Base-by-base conservation (phyloP, 1,140 invertebrate species). In the Papilio dardanus region DNA sequence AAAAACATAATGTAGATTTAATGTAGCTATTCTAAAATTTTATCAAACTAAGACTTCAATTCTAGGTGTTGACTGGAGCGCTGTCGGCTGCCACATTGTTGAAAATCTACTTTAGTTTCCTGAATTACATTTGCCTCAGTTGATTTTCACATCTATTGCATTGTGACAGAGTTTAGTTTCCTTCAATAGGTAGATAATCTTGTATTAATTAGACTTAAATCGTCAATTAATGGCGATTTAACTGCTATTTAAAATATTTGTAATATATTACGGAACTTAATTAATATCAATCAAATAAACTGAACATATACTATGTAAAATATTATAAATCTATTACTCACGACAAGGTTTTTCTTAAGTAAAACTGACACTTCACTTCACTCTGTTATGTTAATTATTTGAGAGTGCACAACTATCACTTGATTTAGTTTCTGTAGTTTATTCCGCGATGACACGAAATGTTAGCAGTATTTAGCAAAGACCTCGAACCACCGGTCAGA, bases 401-500 rank as follows among this genome's bases (percentile, higher is more conserved):
- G n/a, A 19, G 54, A 31, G 1, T 33, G 24, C 24, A 69, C 67
- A 37, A 21, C n/a, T 58, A 10, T 46, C 16, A 69, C 67, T 30
- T n/a, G n/a, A n/a, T 37, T 37, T 42, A 69, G 35, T 62, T 62
- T 3, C 21, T 30, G 30, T 12, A 16, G 54, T 62, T 62, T 62
- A 16, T 30, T 24, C 24, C 2, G 54, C 28, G 54, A 62, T 62
- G 24, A 30, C 54, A 62, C 30, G 30, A 62, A 62, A 14, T 30
- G 24, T 28, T 28, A 14, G 65, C 35, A 21, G 8, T 12, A 33
- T 6, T 58, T 40, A 42, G 1, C 5, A 73, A 75, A 19, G 74
- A 78, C 66, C 77, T 75, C 77, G 46, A 28, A 58, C 24, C 74
- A 74, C 71, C 30, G 12, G 50, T 71, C 28, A 54, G 74, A 74